These are phyloP conservation scores for Prionace glauca DNA, from an alignment of 2,797 vertebrate genomes.

Conservation along the genomic window DNA sequence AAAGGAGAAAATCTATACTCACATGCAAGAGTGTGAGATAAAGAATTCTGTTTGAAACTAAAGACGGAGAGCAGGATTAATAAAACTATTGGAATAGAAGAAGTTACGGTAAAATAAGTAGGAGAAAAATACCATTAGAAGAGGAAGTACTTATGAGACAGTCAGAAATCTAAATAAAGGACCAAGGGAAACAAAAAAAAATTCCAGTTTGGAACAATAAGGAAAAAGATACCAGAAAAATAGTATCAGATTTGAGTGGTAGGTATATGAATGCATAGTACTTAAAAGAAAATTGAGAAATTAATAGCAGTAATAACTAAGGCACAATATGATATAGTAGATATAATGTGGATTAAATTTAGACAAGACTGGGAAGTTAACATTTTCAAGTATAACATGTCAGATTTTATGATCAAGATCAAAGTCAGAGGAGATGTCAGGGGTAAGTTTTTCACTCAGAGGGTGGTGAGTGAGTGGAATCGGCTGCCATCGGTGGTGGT, in stretches of 20 bases:
- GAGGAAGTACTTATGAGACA: background rate
- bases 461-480: too few relatives aligned
- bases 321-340: background rate
- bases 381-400: background rate
- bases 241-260: background rate
- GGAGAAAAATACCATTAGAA: background rate
- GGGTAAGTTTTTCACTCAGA: too few relatives aligned
- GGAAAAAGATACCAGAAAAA: background rate
- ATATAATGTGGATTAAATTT: background rate
- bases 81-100: background rate
- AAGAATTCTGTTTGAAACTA: background rate
- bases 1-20: background rate
- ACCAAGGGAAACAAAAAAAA: background rate
- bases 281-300: background rate
- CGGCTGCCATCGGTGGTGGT: too few relatives aligned
- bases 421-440: background rate
- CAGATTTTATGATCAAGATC: background rate
- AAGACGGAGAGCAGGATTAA: background rate
- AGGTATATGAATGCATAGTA: background rate
- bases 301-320: background rate
- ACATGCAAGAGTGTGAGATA: background rate
- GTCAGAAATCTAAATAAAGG: background rate
- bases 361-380: background rate
- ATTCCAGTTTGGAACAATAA: background rate
- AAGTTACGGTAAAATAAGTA: background rate